Conservation (phyloP, 2,888 invertebrate species). For the Erynnis tages region DNA sequence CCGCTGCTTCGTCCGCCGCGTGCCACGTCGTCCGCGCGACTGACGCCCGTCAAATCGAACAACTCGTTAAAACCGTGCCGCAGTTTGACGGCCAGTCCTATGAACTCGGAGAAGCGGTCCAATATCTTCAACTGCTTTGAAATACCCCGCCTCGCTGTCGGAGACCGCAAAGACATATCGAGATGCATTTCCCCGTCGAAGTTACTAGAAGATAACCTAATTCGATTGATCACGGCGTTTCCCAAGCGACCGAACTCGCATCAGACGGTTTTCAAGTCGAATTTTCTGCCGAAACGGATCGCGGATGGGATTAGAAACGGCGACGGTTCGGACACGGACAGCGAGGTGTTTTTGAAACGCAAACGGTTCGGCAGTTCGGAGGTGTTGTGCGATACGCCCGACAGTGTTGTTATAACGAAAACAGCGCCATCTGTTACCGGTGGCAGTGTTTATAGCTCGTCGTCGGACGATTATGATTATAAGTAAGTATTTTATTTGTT, state of each 20-base stretch:
- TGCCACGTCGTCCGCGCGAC: not conserved
- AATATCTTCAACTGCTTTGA: conserved; percentile 58
- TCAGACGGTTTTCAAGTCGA: conserved; percentile 60
- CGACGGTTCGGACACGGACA: not conserved
- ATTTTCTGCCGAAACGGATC: conserved; percentile 57
- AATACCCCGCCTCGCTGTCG: conserved; percentile 30
- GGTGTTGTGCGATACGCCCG: conserved; percentile 57
- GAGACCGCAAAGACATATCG: conserved; percentile 34
- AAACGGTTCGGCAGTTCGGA: conserved; percentile 36
- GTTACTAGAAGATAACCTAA: conserved; percentile 52
- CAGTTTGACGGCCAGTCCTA: conserved; percentile 57
- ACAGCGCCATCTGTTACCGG: conserved; percentile 69
- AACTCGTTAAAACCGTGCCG: not conserved
- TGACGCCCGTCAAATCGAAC: conserved; percentile 41
- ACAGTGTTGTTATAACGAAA: conserved; percentile 63
- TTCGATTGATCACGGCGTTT: conserved; percentile 48
- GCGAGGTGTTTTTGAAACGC: not conserved
- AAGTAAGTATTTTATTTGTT: conserved; percentile 12
- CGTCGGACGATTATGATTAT: conserved; percentile 52
- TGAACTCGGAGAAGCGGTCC: conserved; percentile 49
- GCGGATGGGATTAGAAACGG: conserved; percentile 32
- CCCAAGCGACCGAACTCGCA: conserved; percentile 65
- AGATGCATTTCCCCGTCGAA: conserved; percentile 32
- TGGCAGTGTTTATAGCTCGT: conserved; percentile 46
- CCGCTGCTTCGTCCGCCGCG: conserved; percentile 7